Percentiles rank a stretch among this genome's conserved stretches.
These are phyloP conservation scores for Heptranchias perlo DNA, from an alignment of 2,113 vertebrate genomes.

Conservation along the genomic window DNA sequence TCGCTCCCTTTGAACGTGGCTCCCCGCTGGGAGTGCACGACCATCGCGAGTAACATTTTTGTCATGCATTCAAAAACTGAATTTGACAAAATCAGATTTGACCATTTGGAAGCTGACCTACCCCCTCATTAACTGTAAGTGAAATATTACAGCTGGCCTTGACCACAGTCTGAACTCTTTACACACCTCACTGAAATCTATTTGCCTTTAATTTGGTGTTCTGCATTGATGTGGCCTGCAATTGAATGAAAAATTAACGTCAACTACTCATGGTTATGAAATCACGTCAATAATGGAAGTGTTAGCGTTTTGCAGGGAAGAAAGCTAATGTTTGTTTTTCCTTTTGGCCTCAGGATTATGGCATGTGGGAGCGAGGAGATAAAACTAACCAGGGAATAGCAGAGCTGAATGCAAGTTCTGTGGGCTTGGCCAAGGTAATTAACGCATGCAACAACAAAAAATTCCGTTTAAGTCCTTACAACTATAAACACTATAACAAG, in stretches of 20 bases:
- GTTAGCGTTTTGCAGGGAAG: not conserved
- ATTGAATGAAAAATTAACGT: not conserved
- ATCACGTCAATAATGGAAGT: not conserved
- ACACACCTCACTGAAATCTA: not conserved
- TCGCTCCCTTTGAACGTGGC: too few species aligned
- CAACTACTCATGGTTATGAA: not conserved
- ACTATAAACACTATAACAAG: not conserved
- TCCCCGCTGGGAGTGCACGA: not conserved
- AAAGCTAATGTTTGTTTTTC: not conserved
- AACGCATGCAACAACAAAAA: not conserved
- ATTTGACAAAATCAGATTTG: not conserved
- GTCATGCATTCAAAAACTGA: not conserved
- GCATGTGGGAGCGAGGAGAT: constrained; percentile 98
- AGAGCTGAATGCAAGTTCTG: constrained; percentile 92
- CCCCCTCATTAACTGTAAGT: not conserved
- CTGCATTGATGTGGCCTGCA: not conserved
- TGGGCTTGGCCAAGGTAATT: constrained; percentile 93
- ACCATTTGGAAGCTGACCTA: not conserved
- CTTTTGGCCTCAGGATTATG: constrained; percentile 75
- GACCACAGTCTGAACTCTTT: not conserved
- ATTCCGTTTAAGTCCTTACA: not conserved
- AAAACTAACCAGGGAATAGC: constrained; percentile 98
- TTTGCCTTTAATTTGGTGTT: not conserved
- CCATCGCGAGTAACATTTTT: not conserved
- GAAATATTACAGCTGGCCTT: not conserved